Evolutionary conservation across 2,113 vertebrate genomes (phyloP), one percentile per base, ranked within the genome.

Genomic region (Psilopogon haemacephalus): DNA sequence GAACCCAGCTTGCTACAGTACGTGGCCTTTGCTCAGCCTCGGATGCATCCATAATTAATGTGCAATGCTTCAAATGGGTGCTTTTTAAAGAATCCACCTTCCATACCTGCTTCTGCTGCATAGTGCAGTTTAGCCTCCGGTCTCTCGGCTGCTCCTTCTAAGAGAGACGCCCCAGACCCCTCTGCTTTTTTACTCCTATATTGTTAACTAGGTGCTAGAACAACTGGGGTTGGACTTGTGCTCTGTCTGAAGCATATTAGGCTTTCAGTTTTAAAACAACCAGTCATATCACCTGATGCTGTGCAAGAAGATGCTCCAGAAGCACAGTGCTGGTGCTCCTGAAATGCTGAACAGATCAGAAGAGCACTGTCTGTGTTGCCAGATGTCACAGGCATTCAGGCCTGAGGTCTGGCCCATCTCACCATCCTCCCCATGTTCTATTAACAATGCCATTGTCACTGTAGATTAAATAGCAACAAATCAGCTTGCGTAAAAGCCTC

Each of bases 311-410:
- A 15, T 44, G 23, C n/a, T 82, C 48, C 35, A 20, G 44, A 33
- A 93, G 37, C 42, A 26, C 38, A 63, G 1, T 11, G 9, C 32
- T 7, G 4, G 32, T 30, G 26, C 56, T 60, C 30, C 1, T 3
- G n/a, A 78, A 71, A 19, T 1, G 8, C 58, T 62, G 84, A 78
- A 13, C 6, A 35, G 69, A 38, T 18, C 37, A 30, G 24, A 54
- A 87, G 58, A 84, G 44, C 38, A 27, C 13, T 2, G 2, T 4
- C 35, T 65, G 28, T 11, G 11, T 27, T 46, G 65, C 52, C 58
- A 86, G 52, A 33, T 0, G 0, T 19, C 69, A 50, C 42, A 27
- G 38, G 65, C 1, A 0, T 9, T 64, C 64, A 73, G 64, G 30
- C 27, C 42, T 0, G 0, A 64, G 79, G 44, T 55, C 86, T 68